These are phyloP conservation scores for Cebidichthys violaceus DNA, from an alignment of 2,113 vertebrate species.

Conservation along the genomic window DNA sequence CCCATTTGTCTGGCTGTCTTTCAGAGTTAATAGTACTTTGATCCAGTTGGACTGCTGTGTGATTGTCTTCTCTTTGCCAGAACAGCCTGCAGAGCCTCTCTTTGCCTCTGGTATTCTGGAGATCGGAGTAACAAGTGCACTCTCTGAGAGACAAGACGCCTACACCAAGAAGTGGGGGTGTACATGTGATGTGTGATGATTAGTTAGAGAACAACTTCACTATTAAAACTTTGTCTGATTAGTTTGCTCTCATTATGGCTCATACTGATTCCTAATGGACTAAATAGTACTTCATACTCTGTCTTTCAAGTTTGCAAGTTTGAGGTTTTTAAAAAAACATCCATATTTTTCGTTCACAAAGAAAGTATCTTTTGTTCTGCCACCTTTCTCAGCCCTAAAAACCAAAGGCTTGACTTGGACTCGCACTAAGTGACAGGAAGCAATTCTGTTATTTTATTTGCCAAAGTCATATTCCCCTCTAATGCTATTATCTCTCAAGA, in stretches of 20 bases:
- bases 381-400: not conserved
- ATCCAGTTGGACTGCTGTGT: constrained; percentile 43
- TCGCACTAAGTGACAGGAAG: not conserved
- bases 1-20: constrained; percentile 49
- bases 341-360: not conserved
- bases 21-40: constrained; percentile 46
- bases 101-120: too few species aligned
- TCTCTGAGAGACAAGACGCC: not conserved
- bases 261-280: not conserved
- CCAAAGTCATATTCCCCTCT: not conserved
- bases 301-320: constrained; percentile 2
- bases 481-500: constrained; percentile 23
- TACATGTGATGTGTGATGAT: constrained; percentile 6
- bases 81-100: constrained; percentile 37
- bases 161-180: not conserved
- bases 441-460: not conserved
- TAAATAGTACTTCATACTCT: not conserved
- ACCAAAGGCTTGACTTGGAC: not conserved
- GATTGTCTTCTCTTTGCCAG: constrained; percentile 44
- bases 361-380: not conserved
- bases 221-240: constrained; percentile 20
- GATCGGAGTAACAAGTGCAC: constrained; percentile 25
- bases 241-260: constrained; percentile 3
- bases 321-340: not conserved
- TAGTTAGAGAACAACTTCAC: not conserved